Base-by-base conservation (phyloP, 2,888 invertebrate genomes). In the Dexiosoma caninum region DNA sequence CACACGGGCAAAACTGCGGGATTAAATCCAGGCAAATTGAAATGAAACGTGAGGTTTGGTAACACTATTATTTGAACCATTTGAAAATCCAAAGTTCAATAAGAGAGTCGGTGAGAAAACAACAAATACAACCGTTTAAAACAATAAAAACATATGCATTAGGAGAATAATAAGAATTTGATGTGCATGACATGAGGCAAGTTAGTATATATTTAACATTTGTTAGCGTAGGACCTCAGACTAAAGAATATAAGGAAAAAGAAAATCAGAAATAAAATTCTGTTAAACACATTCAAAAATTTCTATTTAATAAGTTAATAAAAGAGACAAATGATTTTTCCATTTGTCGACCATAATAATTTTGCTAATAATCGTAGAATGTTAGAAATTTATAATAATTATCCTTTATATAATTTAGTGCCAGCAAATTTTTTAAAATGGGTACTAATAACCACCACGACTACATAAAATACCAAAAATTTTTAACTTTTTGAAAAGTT, bases 381-480 rank as follows among this genome's bases (percentile, higher is more conserved):
- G 84, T 79, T 85, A 64, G 83, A 85, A 59, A 83, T 85, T 53
- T 85, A 84, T 62, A 84, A 83, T 32, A 81, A 82, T 12, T 84
- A 82, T 83, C 84, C 84, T 5, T 70, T 83, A 75, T 83, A 84
- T 42, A 83, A 85, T 77, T 81, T 85, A 69, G 84, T 84, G 49
- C 84, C 84, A 42, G 82, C 81, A n/a, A 83, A 85, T 78, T 83
- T 75, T 57, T 79, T 70, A 12, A 60, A 81, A 60, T 83, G 83
- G 84, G 84, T 85, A 71, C 14, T n/a, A n/a, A n/a, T n/a, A n/a
- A n/a, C n/a, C n/a, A n/a, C n/a, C 3, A n/a, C 27, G 3, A 27
- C 27, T 72, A 66, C 7, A 27, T 1, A 1, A 14, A 21, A 46
- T 35, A 42, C 10, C 35, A 30, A 16, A 16, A 23, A 53, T 19